Percentiles rank a stretch among this genome's conserved stretches.
These are phyloP conservation scores for Neuroterus valhalla DNA, from an alignment of 1,140 invertebrate species.

Conservation along the genomic window DNA sequence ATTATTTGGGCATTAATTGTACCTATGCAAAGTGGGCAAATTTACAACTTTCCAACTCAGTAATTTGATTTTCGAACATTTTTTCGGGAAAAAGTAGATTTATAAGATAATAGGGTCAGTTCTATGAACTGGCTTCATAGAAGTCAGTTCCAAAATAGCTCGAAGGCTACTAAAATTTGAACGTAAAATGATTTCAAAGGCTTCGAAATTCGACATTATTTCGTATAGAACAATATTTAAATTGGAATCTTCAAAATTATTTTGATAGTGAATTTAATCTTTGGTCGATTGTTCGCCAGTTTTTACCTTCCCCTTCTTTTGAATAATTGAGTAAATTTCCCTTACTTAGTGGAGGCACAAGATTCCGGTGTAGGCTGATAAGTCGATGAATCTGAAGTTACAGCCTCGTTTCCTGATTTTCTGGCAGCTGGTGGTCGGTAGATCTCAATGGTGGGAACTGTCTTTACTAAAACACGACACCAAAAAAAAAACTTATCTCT, in stretches of 20 bases:
- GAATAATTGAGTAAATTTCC: neutral
- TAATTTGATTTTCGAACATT: too few relatives aligned
- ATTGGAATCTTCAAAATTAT: neutral
- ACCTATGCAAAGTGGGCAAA: too few relatives aligned
- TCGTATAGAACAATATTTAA: too few relatives aligned
- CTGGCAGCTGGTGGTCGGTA: constrained; percentile 72
- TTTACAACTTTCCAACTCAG: too few relatives aligned
- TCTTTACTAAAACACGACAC: constrained; percentile 61
- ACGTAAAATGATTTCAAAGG: neutral
- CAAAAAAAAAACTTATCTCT: constrained; percentile 29
- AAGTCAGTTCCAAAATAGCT: too few relatives aligned
- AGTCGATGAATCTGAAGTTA: constrained; percentile 17
- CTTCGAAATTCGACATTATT: too few relatives aligned
- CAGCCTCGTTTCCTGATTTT: constrained; percentile 48
- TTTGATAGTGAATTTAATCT: too few relatives aligned
- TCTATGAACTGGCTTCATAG: too few relatives aligned
- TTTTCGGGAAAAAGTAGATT: too few relatives aligned
- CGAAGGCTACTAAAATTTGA: neutral
- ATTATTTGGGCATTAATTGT: too few relatives aligned
- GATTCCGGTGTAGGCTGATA: constrained; percentile 37
- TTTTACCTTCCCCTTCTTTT: neutral
- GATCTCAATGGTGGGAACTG: constrained; percentile 64
- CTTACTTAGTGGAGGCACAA: constrained; percentile 45
- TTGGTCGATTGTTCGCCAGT: too few relatives aligned
- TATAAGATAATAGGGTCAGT: too few relatives aligned